These are phyloP conservation scores for Pachyramphus minor DNA, from an alignment of 2,113 vertebrate genomes.

Conservation along the genomic window DNA sequence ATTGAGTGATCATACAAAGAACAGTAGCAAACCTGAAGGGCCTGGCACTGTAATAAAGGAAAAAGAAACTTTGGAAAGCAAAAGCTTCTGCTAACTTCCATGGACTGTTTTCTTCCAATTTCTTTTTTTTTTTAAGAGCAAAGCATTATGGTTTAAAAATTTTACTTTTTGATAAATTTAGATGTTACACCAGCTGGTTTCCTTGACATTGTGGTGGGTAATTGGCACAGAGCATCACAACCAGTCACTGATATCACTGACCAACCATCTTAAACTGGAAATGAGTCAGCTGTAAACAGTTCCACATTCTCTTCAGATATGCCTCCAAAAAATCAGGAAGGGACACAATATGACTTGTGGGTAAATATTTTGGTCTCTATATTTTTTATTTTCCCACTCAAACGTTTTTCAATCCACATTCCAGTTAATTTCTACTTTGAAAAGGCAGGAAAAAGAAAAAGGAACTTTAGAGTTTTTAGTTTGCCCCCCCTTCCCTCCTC, in stretches of 20 bases:
- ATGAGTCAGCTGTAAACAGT: not conserved
- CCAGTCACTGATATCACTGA: not conserved
- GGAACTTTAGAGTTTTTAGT: not conserved
- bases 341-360: not conserved
- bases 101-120: not conserved
- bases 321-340: not conserved
- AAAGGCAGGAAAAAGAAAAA: not conserved
- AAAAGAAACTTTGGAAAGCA: not conserved
- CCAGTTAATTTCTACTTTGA: not conserved
- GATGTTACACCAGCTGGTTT: not conserved
- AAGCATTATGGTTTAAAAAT: not conserved
- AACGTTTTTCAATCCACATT: not conserved
- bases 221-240: not conserved
- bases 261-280: not conserved
- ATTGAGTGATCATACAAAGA: not conserved
- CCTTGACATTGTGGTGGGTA: not conserved
- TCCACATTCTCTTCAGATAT: not conserved
- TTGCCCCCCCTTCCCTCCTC: not conserved
- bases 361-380: not conserved
- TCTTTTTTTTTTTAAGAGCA: not conserved
- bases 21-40: not conserved
- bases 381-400: not conserved
- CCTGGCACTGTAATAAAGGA: not conserved
- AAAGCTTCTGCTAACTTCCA: not conserved
- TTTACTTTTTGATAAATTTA: not conserved